phyloP scores from a whole-genome alignment of 2,888 invertebrate genomes.

The Lottia scabra region DNA sequence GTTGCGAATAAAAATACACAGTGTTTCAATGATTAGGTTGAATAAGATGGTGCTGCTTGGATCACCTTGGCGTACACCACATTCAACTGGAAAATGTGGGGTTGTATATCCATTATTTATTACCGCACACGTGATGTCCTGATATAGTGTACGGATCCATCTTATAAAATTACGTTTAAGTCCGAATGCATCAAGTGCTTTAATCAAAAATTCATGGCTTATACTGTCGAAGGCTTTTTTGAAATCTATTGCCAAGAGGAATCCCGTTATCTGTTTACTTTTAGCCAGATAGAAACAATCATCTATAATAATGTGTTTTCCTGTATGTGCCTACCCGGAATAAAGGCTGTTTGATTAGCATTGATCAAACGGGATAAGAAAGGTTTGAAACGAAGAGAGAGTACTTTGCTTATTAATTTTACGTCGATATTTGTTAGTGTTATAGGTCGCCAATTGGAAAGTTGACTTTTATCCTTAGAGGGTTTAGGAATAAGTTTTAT shows the following conservation, averaged over 20 bases:
- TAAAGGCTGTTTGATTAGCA: too few species aligned
- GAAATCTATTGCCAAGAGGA: too few species aligned
- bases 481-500: background rate
- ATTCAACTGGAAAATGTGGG: too few species aligned
- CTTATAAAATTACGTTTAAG: too few species aligned
- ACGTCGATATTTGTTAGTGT: background rate
- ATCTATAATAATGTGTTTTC: too few species aligned
- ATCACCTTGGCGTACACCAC: background rate
- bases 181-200: too few species aligned
- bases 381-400: background rate
- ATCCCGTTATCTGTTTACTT: too few species aligned
- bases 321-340: too few species aligned
- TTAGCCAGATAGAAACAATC: too few species aligned
- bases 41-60: background rate
- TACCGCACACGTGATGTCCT: background rate
- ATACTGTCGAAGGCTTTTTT: too few species aligned
- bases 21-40: background rate
- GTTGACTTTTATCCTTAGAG: background rate
- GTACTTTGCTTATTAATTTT: background rate
- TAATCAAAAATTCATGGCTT: too few species aligned
- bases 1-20: background rate
- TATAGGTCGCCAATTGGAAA: background rate
- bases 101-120: background rate
- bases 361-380: background rate
- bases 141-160: background rate